phyloP scores from a whole-genome alignment of 1,140 invertebrate species.

The Drosophila lacteicornis region DNA sequence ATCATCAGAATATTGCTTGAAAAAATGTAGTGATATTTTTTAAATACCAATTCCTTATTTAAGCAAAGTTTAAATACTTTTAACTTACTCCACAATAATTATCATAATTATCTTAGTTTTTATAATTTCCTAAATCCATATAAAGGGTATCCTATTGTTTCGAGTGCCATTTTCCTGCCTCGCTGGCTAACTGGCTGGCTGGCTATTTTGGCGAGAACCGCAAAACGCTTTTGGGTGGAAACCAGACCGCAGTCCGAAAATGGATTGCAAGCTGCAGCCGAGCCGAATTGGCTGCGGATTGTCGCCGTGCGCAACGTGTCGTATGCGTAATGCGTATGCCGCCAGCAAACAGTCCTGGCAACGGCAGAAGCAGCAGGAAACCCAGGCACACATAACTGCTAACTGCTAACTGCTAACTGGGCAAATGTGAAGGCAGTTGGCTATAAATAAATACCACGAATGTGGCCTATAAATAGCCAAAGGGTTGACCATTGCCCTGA shows the following conservation, averaged over 20 bases:
- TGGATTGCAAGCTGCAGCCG: constrained; percentile 23
- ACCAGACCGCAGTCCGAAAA: constrained; percentile 28
- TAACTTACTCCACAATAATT: no score
- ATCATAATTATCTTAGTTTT: no score
- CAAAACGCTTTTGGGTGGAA: constrained; percentile 25
- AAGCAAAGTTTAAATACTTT: no score
- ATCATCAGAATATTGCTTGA: no score
- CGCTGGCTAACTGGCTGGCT: not conserved
- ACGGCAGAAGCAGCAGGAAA: not conserved
- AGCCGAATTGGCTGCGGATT: constrained; percentile 25
- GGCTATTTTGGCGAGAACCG: constrained; percentile 8
- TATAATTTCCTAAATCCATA: not conserved
- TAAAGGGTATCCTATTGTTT: not conserved
- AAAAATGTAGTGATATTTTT: no score
- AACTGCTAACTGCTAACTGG: not conserved
- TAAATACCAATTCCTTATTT: no score
- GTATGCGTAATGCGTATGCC: constrained; percentile 38
- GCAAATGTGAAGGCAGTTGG: constrained; percentile 10
- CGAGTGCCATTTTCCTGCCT: not conserved
- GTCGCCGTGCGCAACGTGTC: constrained; percentile 27
- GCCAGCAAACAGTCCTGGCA: not conserved
- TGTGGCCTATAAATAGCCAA: constrained; percentile 41
- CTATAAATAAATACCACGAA: constrained; percentile 46
- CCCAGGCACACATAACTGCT: not conserved
- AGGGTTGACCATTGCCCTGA: constrained; percentile 8